Percentiles rank a stretch among this genome's conserved stretches.
These are phyloP conservation scores for Lymantria dispar DNA, from an alignment of 2,888 invertebrate genomes.

Conservation along the genomic window DNA sequence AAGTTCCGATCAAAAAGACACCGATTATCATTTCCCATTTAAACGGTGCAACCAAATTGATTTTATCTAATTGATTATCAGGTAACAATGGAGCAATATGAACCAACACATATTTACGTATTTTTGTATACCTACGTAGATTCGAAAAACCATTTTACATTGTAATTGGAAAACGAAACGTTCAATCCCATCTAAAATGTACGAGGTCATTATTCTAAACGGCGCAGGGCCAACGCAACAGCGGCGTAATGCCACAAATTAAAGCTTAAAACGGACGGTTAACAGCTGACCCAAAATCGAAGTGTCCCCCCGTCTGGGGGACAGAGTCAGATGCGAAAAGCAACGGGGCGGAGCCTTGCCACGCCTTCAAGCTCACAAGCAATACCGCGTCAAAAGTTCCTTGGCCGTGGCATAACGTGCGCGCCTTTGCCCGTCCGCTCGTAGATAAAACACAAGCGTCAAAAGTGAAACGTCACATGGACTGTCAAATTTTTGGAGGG, in stretches of 20 bases:
- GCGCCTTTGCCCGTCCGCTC: constrained; percentile 44
- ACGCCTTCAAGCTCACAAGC: constrained; percentile 65
- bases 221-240: constrained; percentile 63
- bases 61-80: constrained; percentile 10
- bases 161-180: constrained; percentile 59
- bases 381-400: constrained; percentile 75
- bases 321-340: constrained; percentile 67
- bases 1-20: too few relatives aligned
- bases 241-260: constrained; percentile 78
- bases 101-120: constrained; percentile 19
- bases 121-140: constrained; percentile 33
- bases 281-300: constrained; percentile 82
- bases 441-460: constrained; percentile 46
- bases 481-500: constrained; percentile 28
- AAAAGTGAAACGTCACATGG: constrained; percentile 35
- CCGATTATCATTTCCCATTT: too few relatives aligned
- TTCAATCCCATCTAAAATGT: constrained; percentile 60
- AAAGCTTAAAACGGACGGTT: constrained; percentile 81
- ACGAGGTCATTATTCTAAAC: constrained; percentile 76
- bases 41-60: not conserved
- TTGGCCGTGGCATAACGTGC: constrained; percentile 60
- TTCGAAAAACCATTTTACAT: constrained; percentile 31
- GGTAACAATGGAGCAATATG: constrained; percentile 10
- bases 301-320: constrained; percentile 58
- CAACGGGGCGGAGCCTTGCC: constrained; percentile 75